Conservation (phyloP, 2,113 vertebrate species). For the Scartelaos histophorus region DNA sequence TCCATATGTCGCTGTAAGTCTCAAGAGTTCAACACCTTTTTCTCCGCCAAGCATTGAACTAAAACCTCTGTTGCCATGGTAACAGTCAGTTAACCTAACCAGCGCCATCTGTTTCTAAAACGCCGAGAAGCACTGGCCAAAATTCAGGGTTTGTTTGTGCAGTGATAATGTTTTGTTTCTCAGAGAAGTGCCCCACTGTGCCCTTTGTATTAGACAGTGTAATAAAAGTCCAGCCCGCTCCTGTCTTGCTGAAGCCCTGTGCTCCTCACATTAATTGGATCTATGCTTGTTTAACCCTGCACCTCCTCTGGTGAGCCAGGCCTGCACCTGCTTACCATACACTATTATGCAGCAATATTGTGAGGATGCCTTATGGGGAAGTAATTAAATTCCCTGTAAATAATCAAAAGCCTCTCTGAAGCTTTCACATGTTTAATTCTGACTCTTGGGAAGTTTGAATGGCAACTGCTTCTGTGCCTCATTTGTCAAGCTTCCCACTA, state of each 20-base stretch:
- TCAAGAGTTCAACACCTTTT: neutral
- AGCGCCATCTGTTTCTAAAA: neutral
- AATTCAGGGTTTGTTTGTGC: neutral
- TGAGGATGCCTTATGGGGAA: slow-evolving; percentile 13
- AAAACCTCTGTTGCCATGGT: neutral
- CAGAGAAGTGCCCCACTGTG: neutral
- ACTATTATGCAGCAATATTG: neutral
- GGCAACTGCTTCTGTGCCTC: neutral
- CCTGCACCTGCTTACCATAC: slow-evolving; percentile 15
- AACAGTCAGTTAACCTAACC: neutral
- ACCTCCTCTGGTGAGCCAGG: neutral
- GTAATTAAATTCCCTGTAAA: slow-evolving; percentile 38
- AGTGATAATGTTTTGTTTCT: neutral
- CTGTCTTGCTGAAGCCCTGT: slow-evolving; percentile 2
- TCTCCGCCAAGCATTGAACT: neutral
- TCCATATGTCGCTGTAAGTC: neutral
- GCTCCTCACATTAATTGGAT: slow-evolving; percentile 37
- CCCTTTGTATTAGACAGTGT: neutral
- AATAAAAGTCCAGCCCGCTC: slow-evolving; percentile 8
- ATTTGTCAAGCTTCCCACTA: neutral
- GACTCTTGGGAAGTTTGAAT: slow-evolving; percentile 18
- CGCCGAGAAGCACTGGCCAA: neutral
- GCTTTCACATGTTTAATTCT: slow-evolving; percentile 22
- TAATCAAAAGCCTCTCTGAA: slow-evolving; percentile 8
- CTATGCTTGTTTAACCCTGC: slow-evolving; percentile 33